These are phyloP conservation scores for Sciaenops ocellatus DNA, from an alignment of 2,797 vertebrate species.

Conservation along the genomic window DNA sequence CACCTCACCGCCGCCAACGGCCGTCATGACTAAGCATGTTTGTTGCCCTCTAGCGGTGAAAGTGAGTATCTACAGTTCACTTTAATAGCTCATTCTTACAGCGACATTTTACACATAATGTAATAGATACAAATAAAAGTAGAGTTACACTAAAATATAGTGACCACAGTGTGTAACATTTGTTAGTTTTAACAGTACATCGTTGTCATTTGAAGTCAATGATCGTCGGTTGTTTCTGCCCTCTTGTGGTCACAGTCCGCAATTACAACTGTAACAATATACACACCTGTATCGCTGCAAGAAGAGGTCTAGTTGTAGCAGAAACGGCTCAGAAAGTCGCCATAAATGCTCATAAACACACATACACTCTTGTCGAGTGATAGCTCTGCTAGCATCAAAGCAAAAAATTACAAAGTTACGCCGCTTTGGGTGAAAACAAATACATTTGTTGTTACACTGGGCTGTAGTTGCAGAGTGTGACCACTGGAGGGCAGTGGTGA, in stretches of 20 bases:
- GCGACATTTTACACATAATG: not conserved
- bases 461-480: not conserved
- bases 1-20: not conserved
- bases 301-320: not conserved
- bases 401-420: too few species aligned
- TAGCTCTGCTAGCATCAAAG: not conserved
- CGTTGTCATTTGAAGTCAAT: not conserved
- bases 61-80: not conserved
- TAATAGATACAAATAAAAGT: too few species aligned
- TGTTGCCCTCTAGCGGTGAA: conserved; percentile 6
- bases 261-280: too few species aligned
- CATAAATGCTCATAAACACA: too few species aligned
- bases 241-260: not conserved
- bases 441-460: too few species aligned
- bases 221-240: not conserved
- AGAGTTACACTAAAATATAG: not conserved
- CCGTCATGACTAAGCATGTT: not conserved
- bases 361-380: too few species aligned
- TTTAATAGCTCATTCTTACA: not conserved
- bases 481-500: not conserved
- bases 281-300: too few species aligned
- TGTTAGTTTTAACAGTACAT: too few species aligned
- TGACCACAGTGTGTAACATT: not conserved
- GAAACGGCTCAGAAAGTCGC: too few species aligned
- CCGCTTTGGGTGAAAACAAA: too few species aligned